Conservation (phyloP, 1,140 invertebrate genomes). For the Drosophila mauritiana region DNA sequence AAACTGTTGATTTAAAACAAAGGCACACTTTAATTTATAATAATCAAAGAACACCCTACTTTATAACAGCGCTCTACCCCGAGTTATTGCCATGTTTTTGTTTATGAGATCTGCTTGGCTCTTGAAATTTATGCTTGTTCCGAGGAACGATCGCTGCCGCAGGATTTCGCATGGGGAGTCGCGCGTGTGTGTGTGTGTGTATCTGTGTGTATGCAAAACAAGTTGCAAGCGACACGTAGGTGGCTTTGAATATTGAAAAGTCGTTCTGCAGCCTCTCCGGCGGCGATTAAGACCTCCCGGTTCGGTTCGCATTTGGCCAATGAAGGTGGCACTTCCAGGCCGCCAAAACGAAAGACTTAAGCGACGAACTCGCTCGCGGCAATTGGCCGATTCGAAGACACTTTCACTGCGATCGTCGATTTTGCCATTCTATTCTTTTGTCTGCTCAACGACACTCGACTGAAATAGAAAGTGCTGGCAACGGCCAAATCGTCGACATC, state of each 20-base stretch:
- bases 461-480: conserved; percentile 70
- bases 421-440: conserved; percentile 75
- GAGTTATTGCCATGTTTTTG: conserved; percentile 17
- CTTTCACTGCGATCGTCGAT: conserved; percentile 63
- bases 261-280: conserved; percentile 59
- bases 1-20: neutral
- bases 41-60: neutral
- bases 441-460: conserved; percentile 19
- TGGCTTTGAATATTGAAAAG: conserved; percentile 66
- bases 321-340: conserved; percentile 12
- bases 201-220: conserved; percentile 53
- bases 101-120: conserved; percentile 25
- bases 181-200: conserved; percentile 11
- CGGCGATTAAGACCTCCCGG: conserved; percentile 52
- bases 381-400: conserved; percentile 46
- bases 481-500: conserved; percentile 13
- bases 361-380: conserved; percentile 48
- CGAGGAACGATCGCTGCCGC: conserved; percentile 25
- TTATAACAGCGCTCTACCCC: neutral
- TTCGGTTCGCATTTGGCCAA: conserved; percentile 15
- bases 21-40: neutral
- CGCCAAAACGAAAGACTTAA: conserved; percentile 65
- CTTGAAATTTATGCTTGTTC: conserved; percentile 36
- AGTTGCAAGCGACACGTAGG: conserved; percentile 63
- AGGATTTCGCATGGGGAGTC: conserved; percentile 25